These are phyloP conservation scores for Chloropsis hardwickii DNA, from an alignment of 2,113 vertebrate species.

Conservation along the genomic window DNA sequence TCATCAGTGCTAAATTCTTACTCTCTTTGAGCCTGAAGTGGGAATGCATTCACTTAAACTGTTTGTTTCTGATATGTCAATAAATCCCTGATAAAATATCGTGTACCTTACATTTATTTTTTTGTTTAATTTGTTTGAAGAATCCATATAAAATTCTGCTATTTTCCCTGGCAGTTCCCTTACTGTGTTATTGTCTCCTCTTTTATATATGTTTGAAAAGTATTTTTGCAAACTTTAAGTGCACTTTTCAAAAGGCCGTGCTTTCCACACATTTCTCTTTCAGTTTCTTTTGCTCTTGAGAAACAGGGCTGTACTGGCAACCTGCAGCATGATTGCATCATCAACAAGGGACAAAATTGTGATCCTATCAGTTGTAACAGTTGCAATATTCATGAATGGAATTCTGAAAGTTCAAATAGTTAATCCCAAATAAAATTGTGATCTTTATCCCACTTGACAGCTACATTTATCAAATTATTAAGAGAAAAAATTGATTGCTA, in stretches of 20 bases:
- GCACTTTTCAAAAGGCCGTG: not conserved
- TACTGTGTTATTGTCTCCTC: not conserved
- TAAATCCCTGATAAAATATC: not conserved
- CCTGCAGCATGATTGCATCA: constrained; percentile 15
- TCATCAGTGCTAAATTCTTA: not conserved
- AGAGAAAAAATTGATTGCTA: constrained; percentile 68
- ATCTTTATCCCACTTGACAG: constrained; percentile 74
- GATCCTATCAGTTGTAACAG: constrained; percentile 47
- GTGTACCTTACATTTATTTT: not conserved
- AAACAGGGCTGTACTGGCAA: not conserved
- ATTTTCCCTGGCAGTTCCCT: not conserved
- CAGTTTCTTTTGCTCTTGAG: not conserved
- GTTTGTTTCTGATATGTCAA: not conserved
- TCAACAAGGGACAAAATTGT: not conserved
- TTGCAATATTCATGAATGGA: constrained; percentile 65
- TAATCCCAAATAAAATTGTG: constrained; percentile 68
- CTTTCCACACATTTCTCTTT: not conserved
- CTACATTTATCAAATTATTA: constrained; percentile 78
- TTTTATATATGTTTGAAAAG: not conserved
- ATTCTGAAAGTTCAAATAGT: constrained; percentile 70
- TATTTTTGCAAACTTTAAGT: not conserved
- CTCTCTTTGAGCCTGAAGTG: not conserved
- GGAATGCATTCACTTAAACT: not conserved
- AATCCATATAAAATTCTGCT: not conserved
- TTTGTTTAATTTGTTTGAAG: not conserved